Percentiles rank a stretch among this genome's conserved stretches.
Evolutionary conservation across 2,113 vertebrate genomes (phyloP).

Genomic region (Setophaga kirtlandii): DNA sequence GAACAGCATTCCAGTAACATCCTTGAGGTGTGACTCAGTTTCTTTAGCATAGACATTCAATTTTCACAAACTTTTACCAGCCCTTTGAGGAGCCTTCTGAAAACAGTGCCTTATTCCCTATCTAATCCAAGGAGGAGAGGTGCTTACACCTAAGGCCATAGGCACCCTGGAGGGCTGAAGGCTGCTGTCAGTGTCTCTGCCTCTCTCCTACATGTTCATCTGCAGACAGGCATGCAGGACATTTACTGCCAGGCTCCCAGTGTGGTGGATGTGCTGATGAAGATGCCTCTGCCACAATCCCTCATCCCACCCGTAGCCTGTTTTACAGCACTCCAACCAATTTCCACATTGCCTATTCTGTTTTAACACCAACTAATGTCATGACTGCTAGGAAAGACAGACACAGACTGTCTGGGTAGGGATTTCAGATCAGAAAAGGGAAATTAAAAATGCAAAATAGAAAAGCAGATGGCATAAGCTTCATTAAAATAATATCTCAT

Average conservation of each 20-base stretch:
- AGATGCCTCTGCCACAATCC: not conserved
- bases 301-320: not conserved
- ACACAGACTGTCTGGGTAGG: not conserved
- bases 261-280: not conserved
- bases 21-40: not conserved
- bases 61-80: not conserved
- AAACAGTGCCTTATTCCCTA: not conserved
- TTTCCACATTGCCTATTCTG: not conserved
- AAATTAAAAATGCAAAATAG: constrained; percentile 26
- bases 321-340: not conserved
- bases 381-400: not conserved
- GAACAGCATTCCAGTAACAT: not conserved
- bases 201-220: not conserved
- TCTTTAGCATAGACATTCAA: not conserved
- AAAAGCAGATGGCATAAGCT: constrained; percentile 47
- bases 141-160: not conserved
- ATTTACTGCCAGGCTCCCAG: not conserved
- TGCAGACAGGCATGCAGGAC: not conserved
- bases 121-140: not conserved
- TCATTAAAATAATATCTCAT: constrained; percentile 15
- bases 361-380: not conserved
- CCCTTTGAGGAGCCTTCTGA: not conserved
- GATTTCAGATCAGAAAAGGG: not conserved
- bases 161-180: not conserved
- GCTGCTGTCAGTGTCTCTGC: not conserved